Conservation (phyloP, 2,888 invertebrate genomes). For the Parnassius mnemosyne region DNA sequence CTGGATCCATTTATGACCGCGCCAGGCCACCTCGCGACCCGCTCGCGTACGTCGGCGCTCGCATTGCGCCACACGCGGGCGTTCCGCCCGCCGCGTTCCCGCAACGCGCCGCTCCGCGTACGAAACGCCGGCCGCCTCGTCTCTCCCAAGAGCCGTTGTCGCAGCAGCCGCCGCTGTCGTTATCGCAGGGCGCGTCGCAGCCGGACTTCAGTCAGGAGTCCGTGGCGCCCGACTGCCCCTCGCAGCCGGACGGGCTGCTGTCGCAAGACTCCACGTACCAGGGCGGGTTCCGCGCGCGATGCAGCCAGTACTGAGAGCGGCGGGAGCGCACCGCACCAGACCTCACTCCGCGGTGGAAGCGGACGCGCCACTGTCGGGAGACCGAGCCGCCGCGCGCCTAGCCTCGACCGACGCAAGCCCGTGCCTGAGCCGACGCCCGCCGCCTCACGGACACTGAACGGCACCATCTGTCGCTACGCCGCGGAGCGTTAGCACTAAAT, state of each 20-base stretch:
- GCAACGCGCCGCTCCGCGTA: conserved; percentile 86
- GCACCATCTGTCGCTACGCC: conserved; percentile 15
- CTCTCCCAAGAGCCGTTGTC: conserved; percentile 87
- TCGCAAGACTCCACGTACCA: conserved; percentile 96
- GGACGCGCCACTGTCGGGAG: conserved; percentile 50
- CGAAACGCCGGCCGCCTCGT: conserved; percentile 63
- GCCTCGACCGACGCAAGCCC: conserved; percentile 9
- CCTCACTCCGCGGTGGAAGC: conserved; percentile 44
- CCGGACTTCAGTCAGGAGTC: conserved; percentile 91
- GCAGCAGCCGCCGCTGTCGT: conserved; percentile 84
- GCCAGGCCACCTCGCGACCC: conserved; percentile 92
- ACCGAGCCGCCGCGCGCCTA: conserved; percentile 26
- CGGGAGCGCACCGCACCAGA: conserved; percentile 85
- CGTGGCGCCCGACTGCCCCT: conserved; percentile 91
- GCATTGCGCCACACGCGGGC: conserved; percentile 88
- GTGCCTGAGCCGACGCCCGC: conserved; percentile 2
- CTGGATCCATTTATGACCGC: conserved; percentile 95
- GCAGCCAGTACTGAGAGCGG: conserved; percentile 87
- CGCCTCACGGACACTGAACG: conserved; percentile 6
- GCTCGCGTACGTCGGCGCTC: conserved; percentile 94
- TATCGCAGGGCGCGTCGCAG: conserved; percentile 87
- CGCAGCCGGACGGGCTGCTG: conserved; percentile 96
- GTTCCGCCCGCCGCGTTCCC: conserved; percentile 97
- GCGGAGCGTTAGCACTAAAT: conserved; percentile 19
- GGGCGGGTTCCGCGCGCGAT: conserved; percentile 85